Evolutionary conservation across 2,113 vertebrate genomes (phyloP).

Genomic region (Tetraodon nigroviridis): DNA sequence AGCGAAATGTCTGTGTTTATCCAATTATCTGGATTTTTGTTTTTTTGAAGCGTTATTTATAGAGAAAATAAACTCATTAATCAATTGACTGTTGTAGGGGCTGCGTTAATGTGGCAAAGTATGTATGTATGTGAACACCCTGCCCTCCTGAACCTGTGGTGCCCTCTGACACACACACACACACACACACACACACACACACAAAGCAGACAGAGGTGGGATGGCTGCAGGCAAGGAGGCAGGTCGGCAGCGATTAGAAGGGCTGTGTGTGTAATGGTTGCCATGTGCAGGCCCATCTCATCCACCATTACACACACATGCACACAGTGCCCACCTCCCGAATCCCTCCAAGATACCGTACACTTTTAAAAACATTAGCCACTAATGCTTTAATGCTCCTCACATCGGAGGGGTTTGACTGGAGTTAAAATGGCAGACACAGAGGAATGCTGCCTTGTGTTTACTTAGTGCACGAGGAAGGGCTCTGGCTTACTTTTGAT

Average conservation of each 20-base stretch:
- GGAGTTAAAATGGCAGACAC: constrained; percentile 68
- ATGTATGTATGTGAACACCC: constrained; percentile 71
- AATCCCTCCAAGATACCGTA: constrained; percentile 72
- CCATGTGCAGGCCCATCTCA: constrained; percentile 75
- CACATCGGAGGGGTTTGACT: constrained; percentile 62
- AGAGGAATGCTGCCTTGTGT: constrained; percentile 60
- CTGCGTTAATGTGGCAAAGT: constrained; percentile 61
- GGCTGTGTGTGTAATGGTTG: constrained; percentile 78
- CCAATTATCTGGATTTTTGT: not conserved
- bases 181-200: constrained; percentile 36
- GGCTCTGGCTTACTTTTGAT: constrained; percentile 46
- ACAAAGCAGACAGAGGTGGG: constrained; percentile 68
- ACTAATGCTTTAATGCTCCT: constrained; percentile 78
- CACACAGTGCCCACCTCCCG: constrained; percentile 57
- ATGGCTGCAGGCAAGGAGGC: constrained; percentile 73
- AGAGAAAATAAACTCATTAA: not conserved
- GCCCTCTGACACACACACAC: constrained; percentile 59
- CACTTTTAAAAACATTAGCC: constrained; percentile 80
- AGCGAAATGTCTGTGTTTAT: constrained; percentile 1
- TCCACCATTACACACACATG: constrained; percentile 71
- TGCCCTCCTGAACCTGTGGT: constrained; percentile 77
- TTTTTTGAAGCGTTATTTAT: not conserved
- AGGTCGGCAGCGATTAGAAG: constrained; percentile 77
- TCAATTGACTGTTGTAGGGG: constrained; percentile 16
- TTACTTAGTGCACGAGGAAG: constrained; percentile 61